These are phyloP conservation scores for Cotesia typhae DNA, from an alignment of 1,140 invertebrate species.

Conservation along the genomic window DNA sequence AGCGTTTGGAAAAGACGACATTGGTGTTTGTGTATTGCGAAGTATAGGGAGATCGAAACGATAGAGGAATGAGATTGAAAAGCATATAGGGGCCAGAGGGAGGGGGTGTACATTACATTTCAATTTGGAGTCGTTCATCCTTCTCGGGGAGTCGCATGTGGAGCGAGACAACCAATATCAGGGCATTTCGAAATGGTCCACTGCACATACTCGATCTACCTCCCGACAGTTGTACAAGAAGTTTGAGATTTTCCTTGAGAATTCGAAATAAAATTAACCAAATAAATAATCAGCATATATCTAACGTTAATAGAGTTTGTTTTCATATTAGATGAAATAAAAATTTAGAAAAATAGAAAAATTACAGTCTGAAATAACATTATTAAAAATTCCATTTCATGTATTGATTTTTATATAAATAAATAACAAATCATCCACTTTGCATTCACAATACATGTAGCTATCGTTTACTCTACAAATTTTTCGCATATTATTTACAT, in stretches of 20 bases:
- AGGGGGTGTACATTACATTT: constrained; percentile 56
- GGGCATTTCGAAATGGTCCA: background rate
- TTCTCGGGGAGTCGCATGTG: constrained; percentile 35
- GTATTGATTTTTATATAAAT: too few relatives aligned
- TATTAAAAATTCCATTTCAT: too few relatives aligned
- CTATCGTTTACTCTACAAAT: too few relatives aligned
- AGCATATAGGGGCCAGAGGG: constrained; percentile 29
- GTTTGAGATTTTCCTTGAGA: constrained; percentile 1
- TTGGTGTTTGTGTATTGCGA: constrained; percentile 20
- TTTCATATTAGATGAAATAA: too few relatives aligned
- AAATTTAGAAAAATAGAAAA: background rate
- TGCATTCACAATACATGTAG: too few relatives aligned
- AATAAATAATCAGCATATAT: too few relatives aligned
- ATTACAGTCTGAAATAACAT: too few relatives aligned
- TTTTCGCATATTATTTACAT: too few relatives aligned
- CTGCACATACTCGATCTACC: constrained; percentile 1
- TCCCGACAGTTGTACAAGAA: background rate
- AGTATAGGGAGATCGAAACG: constrained; percentile 20
- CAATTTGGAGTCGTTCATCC: constrained; percentile 56
- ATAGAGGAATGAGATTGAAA: constrained; percentile 37
- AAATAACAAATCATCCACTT: too few relatives aligned
- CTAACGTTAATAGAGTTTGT: too few relatives aligned
- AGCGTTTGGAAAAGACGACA: constrained; percentile 7
- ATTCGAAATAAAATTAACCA: too few relatives aligned
- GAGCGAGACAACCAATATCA: constrained; percentile 11